A percentile compares a stretch with the other conserved stretches of the same genome.
Evolutionary conservation across 2,797 vertebrate species (phyloP).

Genomic region (Crypturellus tataupa): DNA sequence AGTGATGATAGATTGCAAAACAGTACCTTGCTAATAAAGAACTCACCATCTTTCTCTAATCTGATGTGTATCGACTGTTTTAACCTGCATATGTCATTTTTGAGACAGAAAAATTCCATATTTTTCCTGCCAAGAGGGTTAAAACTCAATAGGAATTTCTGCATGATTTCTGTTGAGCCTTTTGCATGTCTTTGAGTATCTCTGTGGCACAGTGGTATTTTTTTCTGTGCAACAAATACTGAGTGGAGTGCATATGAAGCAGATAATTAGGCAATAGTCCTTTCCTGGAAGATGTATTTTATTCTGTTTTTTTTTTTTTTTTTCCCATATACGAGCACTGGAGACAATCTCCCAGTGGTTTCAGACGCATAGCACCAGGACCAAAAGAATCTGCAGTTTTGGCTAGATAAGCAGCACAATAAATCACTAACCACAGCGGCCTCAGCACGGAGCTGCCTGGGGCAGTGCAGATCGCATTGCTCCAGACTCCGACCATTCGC

Average conservation of each 20-base stretch:
- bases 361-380: neutral
- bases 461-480: neutral
- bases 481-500: neutral
- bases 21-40: neutral
- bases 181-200: neutral
- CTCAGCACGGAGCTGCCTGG: accelerated
- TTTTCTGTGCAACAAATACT: neutral
- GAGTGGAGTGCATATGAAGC: neutral
- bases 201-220: neutral
- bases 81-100: neutral
- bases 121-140: neutral
- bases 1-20: constrained; percentile 18
- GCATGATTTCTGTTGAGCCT: neutral
- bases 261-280: neutral
- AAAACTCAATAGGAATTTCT: neutral
- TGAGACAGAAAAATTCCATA: neutral
- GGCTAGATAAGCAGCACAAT: accelerated
- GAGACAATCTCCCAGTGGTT: neutral
- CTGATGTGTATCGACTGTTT: neutral
- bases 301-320: neutral
- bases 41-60: neutral
- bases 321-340: neutral
- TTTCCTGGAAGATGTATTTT: neutral
- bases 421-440: neutral
- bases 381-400: neutral